These are phyloP conservation scores for Cydia strobilella DNA, from an alignment of 1,140 invertebrate species.

Conservation along the genomic window DNA sequence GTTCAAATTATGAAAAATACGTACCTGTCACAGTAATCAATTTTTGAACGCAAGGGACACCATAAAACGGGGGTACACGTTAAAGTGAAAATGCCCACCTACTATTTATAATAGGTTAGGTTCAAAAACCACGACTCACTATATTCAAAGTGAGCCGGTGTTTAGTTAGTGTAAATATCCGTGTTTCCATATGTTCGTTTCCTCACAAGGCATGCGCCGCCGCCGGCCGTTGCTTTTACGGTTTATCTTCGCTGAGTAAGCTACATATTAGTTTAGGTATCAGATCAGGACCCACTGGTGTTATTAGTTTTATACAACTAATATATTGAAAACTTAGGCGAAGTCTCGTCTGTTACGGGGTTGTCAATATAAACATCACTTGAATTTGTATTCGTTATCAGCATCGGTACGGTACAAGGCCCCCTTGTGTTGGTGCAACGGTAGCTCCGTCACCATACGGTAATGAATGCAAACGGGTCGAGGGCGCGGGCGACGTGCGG, in stretches of 20 bases:
- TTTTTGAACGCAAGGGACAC: no score
- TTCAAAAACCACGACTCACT: conserved; percentile 21
- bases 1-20: no score
- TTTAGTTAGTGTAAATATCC: conserved; percentile 30
- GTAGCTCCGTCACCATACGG: conserved; percentile 20
- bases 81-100: no score
- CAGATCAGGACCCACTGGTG: conserved; percentile 1
- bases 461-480: conserved; percentile 54
- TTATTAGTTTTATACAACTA: neutral
- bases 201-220: conserved; percentile 16
- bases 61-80: no score
- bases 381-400: conserved; percentile 25
- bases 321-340: neutral
- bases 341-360: neutral
- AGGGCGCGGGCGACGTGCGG: conserved; percentile 41
- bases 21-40: no score
- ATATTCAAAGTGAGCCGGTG: neutral
- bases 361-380: conserved; percentile 27
- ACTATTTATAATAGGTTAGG: conserved; percentile 1
- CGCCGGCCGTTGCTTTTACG: conserved; percentile 4
- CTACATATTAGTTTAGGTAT: conserved; percentile 4
- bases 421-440: conserved; percentile 31
- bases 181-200: conserved; percentile 23
- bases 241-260: conserved; percentile 18
- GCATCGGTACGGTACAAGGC: conserved; percentile 30